Evolutionary conservation across 1,140 invertebrate species (phyloP), one percentile per base, ranked within the genome.

Genomic region (Drosophila quadrilineata): DNA sequence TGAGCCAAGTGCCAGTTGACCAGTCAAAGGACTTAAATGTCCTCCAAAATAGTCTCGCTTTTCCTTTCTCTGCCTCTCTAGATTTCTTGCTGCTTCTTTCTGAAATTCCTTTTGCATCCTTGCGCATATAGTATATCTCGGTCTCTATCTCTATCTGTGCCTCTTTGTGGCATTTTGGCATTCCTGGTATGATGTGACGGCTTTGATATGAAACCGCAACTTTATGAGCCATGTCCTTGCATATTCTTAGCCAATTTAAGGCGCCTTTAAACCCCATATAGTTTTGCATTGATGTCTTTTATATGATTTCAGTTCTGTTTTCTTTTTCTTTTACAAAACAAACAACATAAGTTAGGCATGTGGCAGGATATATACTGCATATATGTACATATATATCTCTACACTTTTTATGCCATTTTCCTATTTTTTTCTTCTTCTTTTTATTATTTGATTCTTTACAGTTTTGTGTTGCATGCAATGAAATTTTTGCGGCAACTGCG

Each of bases 401-500:
- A 12, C 33, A n/a, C 71, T 80, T 82, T 82, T 82, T 72, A 80
- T 82, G 72, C 72, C 63, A 84, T 69, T 64, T 75, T 69, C 69
- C 62, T 59, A 52, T 66, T 52, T 28, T 67, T 52, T 57, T 54
- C 22, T 21, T 10, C 6, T 21, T 33, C 8, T 53, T 8, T 53
- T 5, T 24, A 21, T 53, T 72, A 52, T 59, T 63, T 16, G 64
- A 29, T 26, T 69, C 38, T 69, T 57, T 48, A 29, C 48, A 16
- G 31, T 33, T 58, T 40, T 66, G 52, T 75, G 54, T 48, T n/a
- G n/a, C n/a, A 59, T 58, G 66, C 70, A 82, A 64, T 71, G 76
- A 69, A 82, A 82, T 84, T n/a, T n/a, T 82, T 82, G 77, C 62
- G 77, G 77, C 77, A 82, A 77, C 77, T 82, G 77, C 60, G 77